Percentiles rank a stretch among this genome's conserved stretches.
These are phyloP conservation scores for Melozone crissalis DNA, from an alignment of 2,113 vertebrate species.

Conservation along the genomic window DNA sequence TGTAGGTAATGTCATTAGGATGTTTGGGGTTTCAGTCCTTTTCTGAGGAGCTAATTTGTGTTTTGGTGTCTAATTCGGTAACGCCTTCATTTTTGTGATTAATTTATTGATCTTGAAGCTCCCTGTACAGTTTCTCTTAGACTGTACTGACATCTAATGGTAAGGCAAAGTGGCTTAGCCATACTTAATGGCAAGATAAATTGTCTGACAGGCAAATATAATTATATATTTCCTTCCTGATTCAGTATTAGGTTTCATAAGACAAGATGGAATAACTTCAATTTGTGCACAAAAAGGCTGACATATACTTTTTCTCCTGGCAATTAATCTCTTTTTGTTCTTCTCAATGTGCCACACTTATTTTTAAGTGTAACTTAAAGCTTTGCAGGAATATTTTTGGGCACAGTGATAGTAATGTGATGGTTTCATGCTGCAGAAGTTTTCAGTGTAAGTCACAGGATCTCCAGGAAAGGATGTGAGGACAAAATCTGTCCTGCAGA, in stretches of 20 bases:
- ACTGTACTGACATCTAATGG: conserved; percentile 71
- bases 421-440: background rate
- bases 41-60: background rate
- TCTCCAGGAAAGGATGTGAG: background rate
- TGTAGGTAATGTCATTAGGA: background rate
- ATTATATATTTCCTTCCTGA: conserved; percentile 1
- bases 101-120: conserved; percentile 35
- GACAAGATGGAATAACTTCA: background rate
- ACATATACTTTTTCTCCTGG: background rate
- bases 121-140: conserved; percentile 24
- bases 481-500: background rate
- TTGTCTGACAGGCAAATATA: conserved; percentile 7
- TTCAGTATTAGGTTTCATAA: background rate
- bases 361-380: background rate
- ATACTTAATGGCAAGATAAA: conserved; percentile 27
- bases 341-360: background rate
- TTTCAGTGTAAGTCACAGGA: background rate
- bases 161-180: conserved; percentile 53
- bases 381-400: background rate
- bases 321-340: background rate
- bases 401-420: background rate
- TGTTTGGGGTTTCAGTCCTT: background rate
- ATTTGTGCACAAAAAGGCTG: background rate
- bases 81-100: background rate
- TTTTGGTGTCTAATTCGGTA: background rate